A percentile compares a stretch with the other conserved stretches of the same genome.
phyloP scores from a whole-genome alignment of 2,113 vertebrate species.

The Asarcornis scutulata region DNA sequence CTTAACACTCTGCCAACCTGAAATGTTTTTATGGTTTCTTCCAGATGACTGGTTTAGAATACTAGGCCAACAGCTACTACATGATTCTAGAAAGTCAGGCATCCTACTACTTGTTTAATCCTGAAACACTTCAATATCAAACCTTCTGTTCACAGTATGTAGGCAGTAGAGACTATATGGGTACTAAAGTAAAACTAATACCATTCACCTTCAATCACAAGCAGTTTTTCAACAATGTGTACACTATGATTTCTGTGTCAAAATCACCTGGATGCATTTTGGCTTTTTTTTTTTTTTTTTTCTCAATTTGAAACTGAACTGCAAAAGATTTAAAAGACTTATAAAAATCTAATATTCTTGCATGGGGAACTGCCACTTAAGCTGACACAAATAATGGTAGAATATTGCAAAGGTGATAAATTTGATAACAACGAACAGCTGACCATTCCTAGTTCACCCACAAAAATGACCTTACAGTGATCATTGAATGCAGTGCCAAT shows the following conservation, averaged over 20 bases:
- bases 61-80: not conserved
- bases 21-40: not conserved
- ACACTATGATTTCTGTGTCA: not conserved
- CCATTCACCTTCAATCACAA: not conserved
- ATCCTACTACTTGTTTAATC: not conserved
- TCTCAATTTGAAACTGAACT: not conserved
- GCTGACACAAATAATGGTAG: fast-evolving
- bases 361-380: not conserved
- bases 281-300: not conserved
- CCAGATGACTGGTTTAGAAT: not conserved
- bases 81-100: not conserved
- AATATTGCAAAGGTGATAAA: not conserved
- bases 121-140: not conserved
- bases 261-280: not conserved
- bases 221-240: not conserved
- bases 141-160: not conserved
- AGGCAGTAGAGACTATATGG: not conserved
- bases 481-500: not conserved
- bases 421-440: not conserved
- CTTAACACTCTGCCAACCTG: not conserved
- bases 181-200: not conserved
- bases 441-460: not conserved
- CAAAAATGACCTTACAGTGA: not conserved
- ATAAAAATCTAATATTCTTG: not conserved
- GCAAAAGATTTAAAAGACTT: not conserved